A percentile compares a stretch with the other conserved stretches of the same genome.
Conservation (phyloP, 1,140 invertebrate genomes). For the Lethrus apterus region DNA sequence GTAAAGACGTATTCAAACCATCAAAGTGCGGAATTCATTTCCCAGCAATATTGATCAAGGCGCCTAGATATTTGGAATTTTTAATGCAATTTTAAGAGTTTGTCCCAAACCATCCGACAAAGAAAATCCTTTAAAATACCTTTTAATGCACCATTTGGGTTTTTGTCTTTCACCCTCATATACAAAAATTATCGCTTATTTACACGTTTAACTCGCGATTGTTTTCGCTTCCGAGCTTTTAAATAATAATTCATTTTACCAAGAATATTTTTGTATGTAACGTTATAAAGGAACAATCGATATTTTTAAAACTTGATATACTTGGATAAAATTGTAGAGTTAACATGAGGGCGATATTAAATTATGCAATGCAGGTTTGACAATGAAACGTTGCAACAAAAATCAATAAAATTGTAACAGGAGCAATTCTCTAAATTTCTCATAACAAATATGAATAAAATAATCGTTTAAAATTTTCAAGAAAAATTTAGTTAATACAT, state of each 20-base stretch:
- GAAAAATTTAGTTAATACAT: too few relatives aligned
- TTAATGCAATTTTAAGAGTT: neutral
- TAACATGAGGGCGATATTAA: too few relatives aligned
- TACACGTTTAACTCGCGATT: neutral
- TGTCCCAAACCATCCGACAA: neutral
- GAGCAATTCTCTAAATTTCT: too few relatives aligned
- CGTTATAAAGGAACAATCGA: too few relatives aligned
- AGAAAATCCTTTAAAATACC: neutral
- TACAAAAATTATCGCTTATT: neutral
- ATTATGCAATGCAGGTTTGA: too few relatives aligned
- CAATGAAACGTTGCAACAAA: too few relatives aligned
- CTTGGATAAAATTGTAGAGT: too few relatives aligned
- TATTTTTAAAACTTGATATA: too few relatives aligned
- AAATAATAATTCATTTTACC: neutral
- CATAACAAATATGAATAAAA: too few relatives aligned
- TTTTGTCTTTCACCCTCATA: neutral
- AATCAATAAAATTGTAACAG: too few relatives aligned
- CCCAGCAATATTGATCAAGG: neutral
- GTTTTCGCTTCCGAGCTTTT: neutral
- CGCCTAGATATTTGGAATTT: neutral
- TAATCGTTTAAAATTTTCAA: too few relatives aligned
- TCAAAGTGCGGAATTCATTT: neutral
- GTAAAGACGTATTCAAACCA: neutral
- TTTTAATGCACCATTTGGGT: neutral
- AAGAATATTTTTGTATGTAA: neutral